Conservation (phyloP, 2,797 vertebrate species). For the Eulemur rubriventer region DNA sequence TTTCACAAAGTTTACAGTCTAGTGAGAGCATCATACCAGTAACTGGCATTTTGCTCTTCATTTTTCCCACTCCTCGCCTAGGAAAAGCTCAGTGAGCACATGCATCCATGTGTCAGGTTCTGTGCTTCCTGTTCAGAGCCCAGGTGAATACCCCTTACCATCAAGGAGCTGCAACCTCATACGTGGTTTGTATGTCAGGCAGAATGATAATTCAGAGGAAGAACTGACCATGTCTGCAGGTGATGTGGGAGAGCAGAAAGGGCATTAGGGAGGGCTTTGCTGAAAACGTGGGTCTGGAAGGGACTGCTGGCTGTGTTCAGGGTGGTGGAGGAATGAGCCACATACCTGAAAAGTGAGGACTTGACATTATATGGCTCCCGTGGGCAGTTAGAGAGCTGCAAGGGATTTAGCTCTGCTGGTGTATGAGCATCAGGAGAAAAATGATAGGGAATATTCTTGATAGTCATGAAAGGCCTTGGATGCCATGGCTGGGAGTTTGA, state of each 20-base stretch:
- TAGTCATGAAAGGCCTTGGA: neutral
- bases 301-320: neutral
- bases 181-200: neutral
- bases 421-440: neutral
- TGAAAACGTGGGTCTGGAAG: neutral
- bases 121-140: neutral
- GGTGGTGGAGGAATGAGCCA: neutral
- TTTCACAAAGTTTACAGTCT: neutral
- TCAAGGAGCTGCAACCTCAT: neutral
- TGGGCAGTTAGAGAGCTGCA: neutral
- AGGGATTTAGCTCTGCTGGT: neutral
- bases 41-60: neutral
- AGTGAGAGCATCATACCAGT: neutral
- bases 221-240: neutral
- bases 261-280: neutral
- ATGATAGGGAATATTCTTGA: neutral
- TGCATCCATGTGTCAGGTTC: neutral
- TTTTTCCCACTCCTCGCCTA: neutral
- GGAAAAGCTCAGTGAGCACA: neutral
- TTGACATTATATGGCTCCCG: neutral
- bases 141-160: neutral
- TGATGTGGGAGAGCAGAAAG: accelerated
- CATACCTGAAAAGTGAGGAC: neutral
- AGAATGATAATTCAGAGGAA: neutral
- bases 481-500: neutral